A percentile compares a stretch with the other conserved stretches of the same genome.
These are phyloP conservation scores for Hoplodrina ambigua DNA, from an alignment of 2,888 invertebrate species.

Conservation along the genomic window DNA sequence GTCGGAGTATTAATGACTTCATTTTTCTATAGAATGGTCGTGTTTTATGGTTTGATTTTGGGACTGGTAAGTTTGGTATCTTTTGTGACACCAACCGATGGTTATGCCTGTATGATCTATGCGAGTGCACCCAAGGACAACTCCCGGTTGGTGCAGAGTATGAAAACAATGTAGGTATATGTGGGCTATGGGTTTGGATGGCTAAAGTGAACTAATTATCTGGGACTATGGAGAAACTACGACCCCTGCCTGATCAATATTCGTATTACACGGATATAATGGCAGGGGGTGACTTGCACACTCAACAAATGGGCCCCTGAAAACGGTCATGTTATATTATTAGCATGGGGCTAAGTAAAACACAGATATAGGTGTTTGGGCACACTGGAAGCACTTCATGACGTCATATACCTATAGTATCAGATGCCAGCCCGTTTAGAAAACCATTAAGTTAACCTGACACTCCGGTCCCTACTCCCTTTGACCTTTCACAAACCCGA, in stretches of 20 bases:
- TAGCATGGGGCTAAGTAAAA: neutral
- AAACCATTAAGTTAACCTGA: conserved; percentile 40
- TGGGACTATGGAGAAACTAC: too few species aligned
- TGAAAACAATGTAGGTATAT: too few species aligned
- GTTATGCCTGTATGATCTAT: too few species aligned
- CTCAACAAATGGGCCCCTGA: too few species aligned
- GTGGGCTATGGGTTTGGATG: too few species aligned
- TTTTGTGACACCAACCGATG: neutral
- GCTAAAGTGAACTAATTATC: too few species aligned
- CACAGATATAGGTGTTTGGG: neutral
- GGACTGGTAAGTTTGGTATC: neutral
- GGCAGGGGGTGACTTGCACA: too few species aligned
- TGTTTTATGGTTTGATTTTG: conserved; percentile 26
- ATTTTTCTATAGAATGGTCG: conserved; percentile 16
- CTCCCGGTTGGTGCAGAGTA: too few species aligned
- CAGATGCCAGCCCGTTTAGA: conserved; percentile 17
- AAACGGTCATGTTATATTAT: too few species aligned
- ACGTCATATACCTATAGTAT: conserved; percentile 1
- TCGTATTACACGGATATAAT: too few species aligned
- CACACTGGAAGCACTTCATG: conserved; percentile 20
- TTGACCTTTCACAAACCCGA: conserved; percentile 25
- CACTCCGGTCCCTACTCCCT: conserved; percentile 21
- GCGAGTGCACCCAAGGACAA: too few species aligned
- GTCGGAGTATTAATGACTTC: conserved; percentile 25
- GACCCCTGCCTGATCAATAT: too few species aligned